Base-by-base conservation (phyloP, 1,140 invertebrate species). In the Aphelenchoides avenae region DNA sequence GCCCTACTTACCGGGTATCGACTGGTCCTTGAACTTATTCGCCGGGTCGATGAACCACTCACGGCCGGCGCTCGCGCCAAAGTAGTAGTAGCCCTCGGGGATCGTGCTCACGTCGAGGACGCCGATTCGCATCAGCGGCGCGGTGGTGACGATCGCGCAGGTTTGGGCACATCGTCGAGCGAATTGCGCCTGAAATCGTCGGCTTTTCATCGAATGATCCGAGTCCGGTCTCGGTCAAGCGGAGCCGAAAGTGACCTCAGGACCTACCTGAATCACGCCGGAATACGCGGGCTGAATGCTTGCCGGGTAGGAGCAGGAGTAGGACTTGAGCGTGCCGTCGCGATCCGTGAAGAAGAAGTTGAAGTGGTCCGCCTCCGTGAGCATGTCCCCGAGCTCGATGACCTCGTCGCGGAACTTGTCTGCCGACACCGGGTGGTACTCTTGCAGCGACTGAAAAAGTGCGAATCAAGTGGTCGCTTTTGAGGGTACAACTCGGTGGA, bases 341-440 rank as follows among this genome's bases (percentile, higher is more conserved):
- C 73, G 65, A 66, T 75, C 73, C 9, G 73, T 77, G 50, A 75
- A 75, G 64, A 75, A 75, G 33, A 57, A 75, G 30, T 75, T 63
- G 52, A 75, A 75, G 37, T 75, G 73, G 46, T 75, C 73, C 20
- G 70, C 73, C 39, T 73, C 56, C 13, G 58, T 57, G 37, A 75
- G 67, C 15, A 75, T 42, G 36, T 77, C 69, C 9, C 66, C 65
- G 7, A 68, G 52, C 4, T 33, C 18, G 27, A 54, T 59, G 20
- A 70, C 71, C 62, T 72, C 69, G 29, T 71, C 60, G 31, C 71
- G 29, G 69, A 94, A 70, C 39, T 52, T 68, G 18, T 61, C 66
- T 22, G 30, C 33, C 7, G 65, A 70, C 20, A 65, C 49, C 13
- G 67, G 70, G 56, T 70, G 71, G 41, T 74, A 74, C 1, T 52